These are phyloP conservation scores for Psettodes erumei DNA, from an alignment of 2,113 vertebrate species.

Conservation along the genomic window DNA sequence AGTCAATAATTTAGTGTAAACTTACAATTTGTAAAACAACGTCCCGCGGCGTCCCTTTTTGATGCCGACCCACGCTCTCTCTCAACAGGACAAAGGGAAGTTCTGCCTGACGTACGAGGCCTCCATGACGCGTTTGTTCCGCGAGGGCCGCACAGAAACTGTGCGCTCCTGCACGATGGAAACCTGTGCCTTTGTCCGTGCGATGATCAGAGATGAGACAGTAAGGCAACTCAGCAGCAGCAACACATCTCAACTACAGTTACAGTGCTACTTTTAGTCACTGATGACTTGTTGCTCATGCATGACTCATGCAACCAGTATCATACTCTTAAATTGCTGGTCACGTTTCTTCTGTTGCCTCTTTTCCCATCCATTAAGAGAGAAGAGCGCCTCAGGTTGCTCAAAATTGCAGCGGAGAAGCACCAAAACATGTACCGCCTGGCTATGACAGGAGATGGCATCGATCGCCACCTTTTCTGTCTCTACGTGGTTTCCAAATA, in stretches of 20 bases:
- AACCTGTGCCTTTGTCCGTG: conserved; percentile 87
- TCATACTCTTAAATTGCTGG: not conserved
- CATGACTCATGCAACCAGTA: not conserved
- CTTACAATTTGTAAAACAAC: not conserved
- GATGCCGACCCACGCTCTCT: not conserved
- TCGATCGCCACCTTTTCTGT: conserved; percentile 98
- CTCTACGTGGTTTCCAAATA: conserved; percentile 98
- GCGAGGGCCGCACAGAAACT: conserved; percentile 95
- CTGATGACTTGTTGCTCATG: not conserved
- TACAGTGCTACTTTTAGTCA: not conserved
- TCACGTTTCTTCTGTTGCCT: not conserved
- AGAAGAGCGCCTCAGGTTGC: conserved; percentile 84
- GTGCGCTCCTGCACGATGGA: conserved; percentile 93
- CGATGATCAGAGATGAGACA: conserved; percentile 88
- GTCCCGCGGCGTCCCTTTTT: not conserved
- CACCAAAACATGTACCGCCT: conserved; percentile 92
- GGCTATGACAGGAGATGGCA: conserved; percentile 93
- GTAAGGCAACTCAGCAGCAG: conserved; percentile 77
- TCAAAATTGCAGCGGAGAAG: conserved; percentile 86
- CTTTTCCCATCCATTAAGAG: conserved; percentile 68
- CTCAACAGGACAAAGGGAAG: conserved; percentile 91
- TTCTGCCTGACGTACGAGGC: conserved; percentile 97
- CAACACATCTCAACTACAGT: not conserved
- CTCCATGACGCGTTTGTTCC: conserved; percentile 98
- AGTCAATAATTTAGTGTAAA: not conserved